Evolutionary conservation across 2,113 vertebrate species (phyloP).

Genomic region (Poeciliopsis turrubarensis): DNA sequence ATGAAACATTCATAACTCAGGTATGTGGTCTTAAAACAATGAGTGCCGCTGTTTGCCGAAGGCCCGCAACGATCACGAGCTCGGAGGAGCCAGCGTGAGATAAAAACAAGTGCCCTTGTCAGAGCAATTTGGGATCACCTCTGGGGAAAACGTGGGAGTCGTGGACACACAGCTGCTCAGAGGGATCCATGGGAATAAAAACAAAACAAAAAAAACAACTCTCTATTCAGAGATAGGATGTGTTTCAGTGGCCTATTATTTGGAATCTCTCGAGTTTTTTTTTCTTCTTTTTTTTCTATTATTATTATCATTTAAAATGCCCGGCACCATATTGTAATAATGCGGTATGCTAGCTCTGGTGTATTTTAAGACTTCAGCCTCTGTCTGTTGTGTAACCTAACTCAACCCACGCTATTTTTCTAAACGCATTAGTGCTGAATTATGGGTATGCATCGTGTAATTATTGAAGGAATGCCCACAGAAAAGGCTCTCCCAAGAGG

Average conservation of each 20-base stretch:
- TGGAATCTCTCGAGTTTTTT: slow-evolving; percentile 24
- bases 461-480: slow-evolving; percentile 71
- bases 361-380: slow-evolving; percentile 65
- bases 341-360: slow-evolving; percentile 41
- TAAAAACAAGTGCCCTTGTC: slow-evolving; percentile 59
- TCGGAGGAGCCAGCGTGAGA: slow-evolving; percentile 58
- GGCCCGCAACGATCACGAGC: slow-evolving; percentile 66
- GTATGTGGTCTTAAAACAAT: slow-evolving; percentile 76
- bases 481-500: slow-evolving; percentile 67
- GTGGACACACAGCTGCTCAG: slow-evolving; percentile 5
- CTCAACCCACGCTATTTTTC: slow-evolving; percentile 58
- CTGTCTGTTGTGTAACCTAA: slow-evolving; percentile 57
- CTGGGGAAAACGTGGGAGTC: slow-evolving; percentile 27
- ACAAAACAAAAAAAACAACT: slow-evolving; percentile 39
- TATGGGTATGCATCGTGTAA: slow-evolving; percentile 74
- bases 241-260: slow-evolving; percentile 49
- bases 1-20: slow-evolving; percentile 80
- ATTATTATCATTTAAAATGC: slow-evolving; percentile 42
- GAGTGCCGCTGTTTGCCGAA: slow-evolving; percentile 58
- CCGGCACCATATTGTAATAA: slow-evolving; percentile 15
- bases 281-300: too few species aligned
- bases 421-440: slow-evolving; percentile 65
- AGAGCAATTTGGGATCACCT: slow-evolving; percentile 55
- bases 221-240: slow-evolving; percentile 42
- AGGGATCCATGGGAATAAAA: slow-evolving; percentile 26